These are phyloP conservation scores for Athalia rosae DNA, from an alignment of 2,888 invertebrate species.

Conservation along the genomic window DNA sequence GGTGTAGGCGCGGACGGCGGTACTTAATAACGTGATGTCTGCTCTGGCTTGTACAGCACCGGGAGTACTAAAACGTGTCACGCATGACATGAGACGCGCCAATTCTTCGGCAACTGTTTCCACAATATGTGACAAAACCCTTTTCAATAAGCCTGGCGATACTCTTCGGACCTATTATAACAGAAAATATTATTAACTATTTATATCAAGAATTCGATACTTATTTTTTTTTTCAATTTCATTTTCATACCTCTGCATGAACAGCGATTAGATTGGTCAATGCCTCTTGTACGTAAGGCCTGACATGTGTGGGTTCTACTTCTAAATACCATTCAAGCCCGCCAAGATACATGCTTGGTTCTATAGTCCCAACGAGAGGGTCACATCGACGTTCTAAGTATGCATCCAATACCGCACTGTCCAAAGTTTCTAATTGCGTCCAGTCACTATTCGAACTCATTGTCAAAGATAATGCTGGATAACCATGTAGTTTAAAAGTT, in stretches of 20 bases:
- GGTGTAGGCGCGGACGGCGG: conserved; percentile 80
- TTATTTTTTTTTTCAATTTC: too few species aligned
- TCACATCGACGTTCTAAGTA: conserved; percentile 94
- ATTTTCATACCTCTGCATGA: conserved; percentile 80
- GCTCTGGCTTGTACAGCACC: conserved; percentile 88
- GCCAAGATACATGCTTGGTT: conserved; percentile 96
- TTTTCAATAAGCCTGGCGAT: conserved; percentile 85
- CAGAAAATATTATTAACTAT: conserved; percentile 11
- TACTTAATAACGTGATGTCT: conserved; percentile 82
- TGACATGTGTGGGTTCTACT: conserved; percentile 83
- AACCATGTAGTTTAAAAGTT: conserved; percentile 81
- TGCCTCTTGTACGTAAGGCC: conserved; percentile 93
- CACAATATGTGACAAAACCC: conserved; percentile 85
- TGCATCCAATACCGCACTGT: conserved; percentile 83
- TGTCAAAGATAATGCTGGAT: conserved; percentile 78
- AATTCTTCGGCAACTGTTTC: conserved; percentile 96
- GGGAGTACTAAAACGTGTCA: conserved; percentile 80
- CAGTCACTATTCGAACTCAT: conserved; percentile 74
- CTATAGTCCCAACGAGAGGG: conserved; percentile 96
- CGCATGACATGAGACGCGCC: conserved; percentile 89
- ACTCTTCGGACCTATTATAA: conserved; percentile 82
- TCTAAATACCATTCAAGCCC: conserved; percentile 90
- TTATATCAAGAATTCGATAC: too few species aligned
- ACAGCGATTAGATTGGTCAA: conserved; percentile 87
- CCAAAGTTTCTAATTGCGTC: conserved; percentile 78